These are phyloP conservation scores for Perca schrenkii DNA, from an alignment of 2,113 vertebrate species.

Conservation along the genomic window DNA sequence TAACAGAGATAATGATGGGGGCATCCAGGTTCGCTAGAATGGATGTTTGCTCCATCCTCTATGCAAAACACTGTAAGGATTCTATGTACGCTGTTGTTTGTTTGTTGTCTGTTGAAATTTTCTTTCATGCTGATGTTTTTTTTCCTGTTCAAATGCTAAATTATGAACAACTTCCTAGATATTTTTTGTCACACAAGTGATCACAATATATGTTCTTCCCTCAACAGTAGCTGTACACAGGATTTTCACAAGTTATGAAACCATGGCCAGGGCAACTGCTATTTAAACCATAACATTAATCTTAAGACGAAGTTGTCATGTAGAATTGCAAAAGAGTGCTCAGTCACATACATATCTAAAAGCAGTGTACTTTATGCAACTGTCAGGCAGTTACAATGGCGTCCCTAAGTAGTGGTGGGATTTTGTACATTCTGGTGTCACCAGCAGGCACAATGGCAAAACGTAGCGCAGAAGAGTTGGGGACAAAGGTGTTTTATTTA, in stretches of 20 bases:
- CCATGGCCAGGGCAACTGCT: neutral
- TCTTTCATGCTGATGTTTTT: neutral
- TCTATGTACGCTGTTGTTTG: neutral
- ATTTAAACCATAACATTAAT: no score
- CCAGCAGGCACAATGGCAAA: no score
- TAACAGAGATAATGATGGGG: slow-evolving; percentile 44
- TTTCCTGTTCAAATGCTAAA: neutral
- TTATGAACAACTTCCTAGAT: slow-evolving; percentile 6
- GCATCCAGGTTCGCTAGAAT: slow-evolving; percentile 13
- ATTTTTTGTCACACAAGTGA: neutral
- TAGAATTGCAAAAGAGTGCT: no score
- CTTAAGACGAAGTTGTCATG: no score
- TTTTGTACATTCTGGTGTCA: no score
- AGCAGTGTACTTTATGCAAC: no score
- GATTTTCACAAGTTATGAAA: neutral
- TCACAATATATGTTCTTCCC: neutral
- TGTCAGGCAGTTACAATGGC: no score
- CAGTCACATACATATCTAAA: no score
- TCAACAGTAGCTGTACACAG: neutral
- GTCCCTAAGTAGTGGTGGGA: no score
- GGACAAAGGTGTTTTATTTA: no score
- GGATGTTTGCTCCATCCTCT: neutral
- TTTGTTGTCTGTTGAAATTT: neutral
- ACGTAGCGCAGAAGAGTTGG: no score
- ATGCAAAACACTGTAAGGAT: neutral